Evolutionary conservation across 2,797 vertebrate genomes (phyloP).

Genomic region (Hydrocynus forskahlii): DNA sequence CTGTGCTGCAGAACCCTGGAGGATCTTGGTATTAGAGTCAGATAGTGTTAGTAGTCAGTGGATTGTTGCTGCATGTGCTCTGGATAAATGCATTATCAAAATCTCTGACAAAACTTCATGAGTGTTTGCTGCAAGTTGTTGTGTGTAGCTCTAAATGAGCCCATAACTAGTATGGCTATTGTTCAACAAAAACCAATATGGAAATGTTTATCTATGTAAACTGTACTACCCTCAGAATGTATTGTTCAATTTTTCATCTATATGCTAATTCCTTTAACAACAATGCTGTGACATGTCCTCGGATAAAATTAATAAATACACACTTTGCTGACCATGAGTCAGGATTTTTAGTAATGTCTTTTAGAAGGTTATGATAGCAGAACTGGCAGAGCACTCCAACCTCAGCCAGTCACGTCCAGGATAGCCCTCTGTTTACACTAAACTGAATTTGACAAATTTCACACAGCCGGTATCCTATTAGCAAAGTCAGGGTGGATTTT

Average conservation of each 20-base stretch:
- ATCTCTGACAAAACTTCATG: neutral
- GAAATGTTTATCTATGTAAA: neutral
- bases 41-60: neutral
- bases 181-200: neutral
- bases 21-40: neutral
- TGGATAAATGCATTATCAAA: neutral
- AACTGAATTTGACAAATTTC: constrained; percentile 21
- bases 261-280: neutral
- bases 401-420: neutral
- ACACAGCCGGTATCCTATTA: constrained; percentile 14
- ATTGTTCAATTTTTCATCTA: neutral
- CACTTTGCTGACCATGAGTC: neutral
- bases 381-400: neutral
- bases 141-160: neutral
- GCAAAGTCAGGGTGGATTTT: constrained; percentile 9
- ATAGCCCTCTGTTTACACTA: constrained; percentile 1
- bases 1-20: neutral
- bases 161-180: neutral
- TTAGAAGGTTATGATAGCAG: neutral
- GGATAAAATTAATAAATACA: neutral
- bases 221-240: neutral
- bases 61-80: neutral
- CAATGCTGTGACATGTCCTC: neutral
- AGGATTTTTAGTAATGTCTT: neutral
- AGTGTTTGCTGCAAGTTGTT: neutral